Percentiles rank a stretch among this genome's conserved stretches.
Conservation (phyloP, 2,888 invertebrate genomes). For the Cryptus viduatorius region DNA sequence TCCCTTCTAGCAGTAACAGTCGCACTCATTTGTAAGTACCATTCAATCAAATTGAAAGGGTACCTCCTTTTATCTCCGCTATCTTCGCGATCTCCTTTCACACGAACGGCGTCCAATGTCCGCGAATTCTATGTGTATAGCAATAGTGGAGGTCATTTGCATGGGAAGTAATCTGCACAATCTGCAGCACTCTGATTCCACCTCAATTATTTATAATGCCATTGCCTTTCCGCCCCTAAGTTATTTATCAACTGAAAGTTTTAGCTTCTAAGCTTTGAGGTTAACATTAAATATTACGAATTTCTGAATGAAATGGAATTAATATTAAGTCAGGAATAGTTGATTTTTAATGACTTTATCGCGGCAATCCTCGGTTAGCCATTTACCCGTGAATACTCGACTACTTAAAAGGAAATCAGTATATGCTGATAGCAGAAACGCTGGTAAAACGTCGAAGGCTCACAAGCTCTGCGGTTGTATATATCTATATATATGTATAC, state of each 20-base stretch:
- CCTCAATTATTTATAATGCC: neutral
- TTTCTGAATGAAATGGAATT: neutral
- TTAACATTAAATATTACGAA: neutral
- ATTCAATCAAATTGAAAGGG: slow-evolving; percentile 51
- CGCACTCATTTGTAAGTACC: slow-evolving; percentile 41
- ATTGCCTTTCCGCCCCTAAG: neutral
- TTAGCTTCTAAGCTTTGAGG: neutral
- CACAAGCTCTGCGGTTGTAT: neutral
- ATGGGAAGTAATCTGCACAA: neutral
- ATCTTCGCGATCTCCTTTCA: neutral
- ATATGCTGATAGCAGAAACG: neutral
- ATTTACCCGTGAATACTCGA: neutral
- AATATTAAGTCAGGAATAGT: neutral
- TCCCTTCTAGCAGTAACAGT: neutral
- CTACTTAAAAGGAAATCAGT: slow-evolving; percentile 2
- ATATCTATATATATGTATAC: neutral
- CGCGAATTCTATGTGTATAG: neutral
- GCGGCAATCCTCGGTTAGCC: neutral
- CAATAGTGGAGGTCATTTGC: neutral
- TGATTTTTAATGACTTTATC: neutral
- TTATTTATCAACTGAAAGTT: neutral
- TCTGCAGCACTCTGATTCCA: neutral
- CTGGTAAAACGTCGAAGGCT: neutral
- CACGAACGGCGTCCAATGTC: neutral
- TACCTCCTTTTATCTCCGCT: slow-evolving; percentile 31